phyloP scores from a whole-genome alignment of 2,888 invertebrate genomes.

The Prosapia bicincta region DNA sequence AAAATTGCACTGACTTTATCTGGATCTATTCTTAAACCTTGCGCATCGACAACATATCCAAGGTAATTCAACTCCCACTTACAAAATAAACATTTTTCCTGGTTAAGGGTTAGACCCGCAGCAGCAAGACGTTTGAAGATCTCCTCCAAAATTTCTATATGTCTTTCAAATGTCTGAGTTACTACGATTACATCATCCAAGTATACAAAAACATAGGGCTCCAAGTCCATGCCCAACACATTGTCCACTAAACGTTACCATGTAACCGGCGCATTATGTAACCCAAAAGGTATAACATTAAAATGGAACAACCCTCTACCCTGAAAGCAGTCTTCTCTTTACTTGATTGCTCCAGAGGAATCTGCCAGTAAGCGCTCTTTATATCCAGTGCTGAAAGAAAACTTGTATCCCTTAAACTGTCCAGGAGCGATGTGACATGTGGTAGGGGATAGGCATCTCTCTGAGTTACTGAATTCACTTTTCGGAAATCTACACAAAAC shows the following conservation, averaged over 20 bases:
- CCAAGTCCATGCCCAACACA: constrained; percentile 32
- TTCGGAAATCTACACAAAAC: constrained; percentile 34
- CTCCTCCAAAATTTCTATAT: not conserved
- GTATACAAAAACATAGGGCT: constrained; percentile 30
- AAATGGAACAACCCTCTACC: constrained; percentile 16
- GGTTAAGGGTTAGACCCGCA: constrained; percentile 1
- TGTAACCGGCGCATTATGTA: constrained; percentile 28
- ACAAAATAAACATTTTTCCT: constrained; percentile 37
- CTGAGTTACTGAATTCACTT: constrained; percentile 33
- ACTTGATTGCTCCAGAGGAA: constrained; percentile 25
- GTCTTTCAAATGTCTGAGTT: constrained; percentile 7
- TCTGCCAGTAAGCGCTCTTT: constrained; percentile 35
- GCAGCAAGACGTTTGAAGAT: not conserved
- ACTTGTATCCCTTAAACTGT: constrained; percentile 28
- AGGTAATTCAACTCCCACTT: constrained; percentile 35
- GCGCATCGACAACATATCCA: constrained; percentile 37
- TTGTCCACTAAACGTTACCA: constrained; percentile 35
- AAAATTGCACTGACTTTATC: constrained; percentile 11
- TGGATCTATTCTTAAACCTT: constrained; percentile 33
- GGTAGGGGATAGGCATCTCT: constrained; percentile 36
- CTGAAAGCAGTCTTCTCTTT: constrained; percentile 36
- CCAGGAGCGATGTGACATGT: constrained; percentile 30
- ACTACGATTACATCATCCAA: constrained; percentile 30
- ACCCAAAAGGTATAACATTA: constrained; percentile 36
- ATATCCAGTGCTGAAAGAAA: constrained; percentile 29